Base-by-base conservation (phyloP, 2,888 invertebrate genomes). In the Standfussiana lucernea region DNA sequence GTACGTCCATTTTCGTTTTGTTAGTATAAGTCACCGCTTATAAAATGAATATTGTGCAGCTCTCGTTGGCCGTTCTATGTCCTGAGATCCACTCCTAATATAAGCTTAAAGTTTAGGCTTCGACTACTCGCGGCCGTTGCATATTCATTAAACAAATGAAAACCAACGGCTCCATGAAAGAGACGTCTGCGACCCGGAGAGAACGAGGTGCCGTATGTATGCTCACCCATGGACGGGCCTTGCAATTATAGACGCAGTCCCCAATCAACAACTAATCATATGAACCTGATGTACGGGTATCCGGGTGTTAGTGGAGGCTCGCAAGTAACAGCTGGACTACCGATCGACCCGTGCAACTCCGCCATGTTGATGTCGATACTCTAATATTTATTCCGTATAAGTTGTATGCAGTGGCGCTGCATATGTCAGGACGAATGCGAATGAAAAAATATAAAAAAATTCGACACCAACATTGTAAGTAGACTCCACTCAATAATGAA, bases 141-240 rank as follows among this genome's bases (percentile, higher is more conserved):
- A 21, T n/a, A 71, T 24, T 67, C 28, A 28, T 40, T 68, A 56
- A 56, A 15, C 28, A 56, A 56, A 28, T 28, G 8, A 71, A 69
- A 11, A 70, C 24, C 32, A 61, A 59, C 15, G 8, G 35, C 59
- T 13, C 15, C 28, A 15, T 56, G 15, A 5, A 69, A 66, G 28
- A 40, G 3, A 13, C n/a, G 32, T 42, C 70, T 32, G 11, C 21
- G 42, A n/a, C 42, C 11, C 24, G 1, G 35, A 45, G 5, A 35
- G 18, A 68, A 21, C 13, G 10, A 15, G 4, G 18, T 68, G 40
- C 10, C 4, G 6, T 32, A 28, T 40, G 28, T 40, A n/a, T 37
- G 21, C 37, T 62, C 35, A 28, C n/a, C 40, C 28, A 32, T 40
- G n/a, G 72, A 35, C n/a, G 8, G 1, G n/a, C n/a, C n/a, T n/a